These are phyloP conservation scores for Aspidiotus rigidus DNA, from an alignment of 2,888 invertebrate genomes.

Conservation along the genomic window DNA sequence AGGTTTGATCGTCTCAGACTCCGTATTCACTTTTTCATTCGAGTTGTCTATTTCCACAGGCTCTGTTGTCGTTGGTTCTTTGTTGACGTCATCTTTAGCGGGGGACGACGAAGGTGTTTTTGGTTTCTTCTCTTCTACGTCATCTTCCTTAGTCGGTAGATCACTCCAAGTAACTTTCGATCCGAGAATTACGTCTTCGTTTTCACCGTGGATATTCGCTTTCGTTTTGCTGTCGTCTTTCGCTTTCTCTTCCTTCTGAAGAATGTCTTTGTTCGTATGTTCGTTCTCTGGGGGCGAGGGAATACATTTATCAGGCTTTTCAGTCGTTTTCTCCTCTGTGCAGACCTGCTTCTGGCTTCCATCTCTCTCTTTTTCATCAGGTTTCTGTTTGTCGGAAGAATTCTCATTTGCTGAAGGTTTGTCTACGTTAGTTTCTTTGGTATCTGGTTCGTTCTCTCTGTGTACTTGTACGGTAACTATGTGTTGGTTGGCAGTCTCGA, in stretches of 20 bases:
- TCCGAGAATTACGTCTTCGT: not conserved
- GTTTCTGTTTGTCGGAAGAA: too few species aligned
- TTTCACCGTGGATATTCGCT: not conserved
- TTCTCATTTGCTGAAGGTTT: too few species aligned
- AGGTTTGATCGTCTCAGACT: too few species aligned
- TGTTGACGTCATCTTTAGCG: too few species aligned
- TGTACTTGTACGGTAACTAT: slow-evolving; percentile 13
- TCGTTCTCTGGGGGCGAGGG: not conserved
- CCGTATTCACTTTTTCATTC: too few species aligned
- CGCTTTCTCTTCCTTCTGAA: too few species aligned
- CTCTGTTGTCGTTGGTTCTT: too few species aligned
- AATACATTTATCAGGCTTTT: not conserved
- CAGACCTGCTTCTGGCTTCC: slow-evolving; percentile 19
- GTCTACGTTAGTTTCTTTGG: slow-evolving; percentile 1
- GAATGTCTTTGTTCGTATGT: not conserved
- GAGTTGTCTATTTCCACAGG: too few species aligned
- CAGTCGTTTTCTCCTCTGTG: slow-evolving; percentile 3
- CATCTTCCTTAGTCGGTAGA: slow-evolving; percentile 26
- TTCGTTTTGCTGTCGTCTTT: not conserved
- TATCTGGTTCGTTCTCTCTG: slow-evolving; percentile 10
- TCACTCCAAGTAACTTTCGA: not conserved
- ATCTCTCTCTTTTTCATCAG: slow-evolving; percentile 31
- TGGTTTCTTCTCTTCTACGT: slow-evolving; percentile 12
- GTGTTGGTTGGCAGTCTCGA: slow-evolving; percentile 6
- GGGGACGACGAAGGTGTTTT: not conserved